A percentile compares a stretch with the other conserved stretches of the same genome.
These are phyloP conservation scores for Tribolium madens DNA, from an alignment of 1,140 invertebrate species.

Conservation along the genomic window DNA sequence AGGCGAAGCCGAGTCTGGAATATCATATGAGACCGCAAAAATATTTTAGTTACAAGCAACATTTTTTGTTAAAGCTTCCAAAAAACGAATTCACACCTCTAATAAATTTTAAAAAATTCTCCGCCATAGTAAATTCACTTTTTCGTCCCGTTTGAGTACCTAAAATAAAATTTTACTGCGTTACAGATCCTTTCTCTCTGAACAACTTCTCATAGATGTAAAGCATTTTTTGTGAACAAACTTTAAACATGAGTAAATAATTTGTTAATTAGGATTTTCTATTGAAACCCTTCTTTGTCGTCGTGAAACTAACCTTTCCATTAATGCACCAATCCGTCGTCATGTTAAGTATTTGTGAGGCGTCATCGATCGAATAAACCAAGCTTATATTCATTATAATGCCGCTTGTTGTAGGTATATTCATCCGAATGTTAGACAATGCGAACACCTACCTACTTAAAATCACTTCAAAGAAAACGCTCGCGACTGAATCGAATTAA, in stretches of 20 bases:
- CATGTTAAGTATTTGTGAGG: constrained; percentile 2
- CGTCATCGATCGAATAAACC: constrained; percentile 20
- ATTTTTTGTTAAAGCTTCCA: too few species aligned
- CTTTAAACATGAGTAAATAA: not conserved
- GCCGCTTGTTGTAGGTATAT: not conserved
- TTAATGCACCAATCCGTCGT: not conserved
- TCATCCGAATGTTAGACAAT: constrained; percentile 16
- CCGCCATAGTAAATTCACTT: too few species aligned
- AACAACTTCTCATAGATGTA: not conserved
- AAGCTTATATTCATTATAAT: constrained; percentile 5
- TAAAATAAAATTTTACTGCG: too few species aligned
- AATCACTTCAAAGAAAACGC: constrained; percentile 31
- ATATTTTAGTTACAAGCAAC: too few species aligned
- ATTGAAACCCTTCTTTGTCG: not conserved
- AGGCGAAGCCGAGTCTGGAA: too few species aligned
- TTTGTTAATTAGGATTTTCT: not conserved
- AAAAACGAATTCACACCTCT: too few species aligned
- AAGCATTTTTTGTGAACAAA: not conserved
- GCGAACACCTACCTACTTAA: constrained; percentile 9
- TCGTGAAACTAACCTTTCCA: not conserved
- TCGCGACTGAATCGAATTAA: constrained; percentile 26
- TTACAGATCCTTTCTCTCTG: not conserved
- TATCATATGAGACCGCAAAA: too few species aligned
- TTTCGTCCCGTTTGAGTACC: too few species aligned
- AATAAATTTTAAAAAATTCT: too few species aligned